A percentile compares a stretch with the other conserved stretches of the same genome.
Conservation (phyloP, 1,140 invertebrate genomes). For the Drosophila auraria region DNA sequence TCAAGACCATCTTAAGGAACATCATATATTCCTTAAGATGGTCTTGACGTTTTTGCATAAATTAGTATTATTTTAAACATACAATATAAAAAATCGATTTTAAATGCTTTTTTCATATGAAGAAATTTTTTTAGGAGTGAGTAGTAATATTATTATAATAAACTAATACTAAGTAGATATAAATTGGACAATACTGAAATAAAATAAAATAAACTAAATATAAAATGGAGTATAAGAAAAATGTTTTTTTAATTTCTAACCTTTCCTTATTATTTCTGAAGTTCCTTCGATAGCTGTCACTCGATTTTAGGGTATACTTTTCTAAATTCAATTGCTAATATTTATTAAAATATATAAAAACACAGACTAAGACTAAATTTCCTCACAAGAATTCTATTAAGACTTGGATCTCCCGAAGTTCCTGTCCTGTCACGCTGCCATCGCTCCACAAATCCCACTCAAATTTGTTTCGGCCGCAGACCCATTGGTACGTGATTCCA, state of each 20-base stretch:
- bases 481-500: slow-evolving; percentile 78
- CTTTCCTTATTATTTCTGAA: not conserved
- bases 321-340: not conserved
- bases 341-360: not conserved
- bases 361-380: too few relatives aligned
- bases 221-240: not conserved
- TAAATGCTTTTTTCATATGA: not conserved
- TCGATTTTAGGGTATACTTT: not conserved
- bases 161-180: not conserved
- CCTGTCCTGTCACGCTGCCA: slow-evolving; percentile 30
- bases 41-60: not conserved
- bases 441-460: slow-evolving; percentile 23
- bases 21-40: not conserved
- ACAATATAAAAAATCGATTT: not conserved
- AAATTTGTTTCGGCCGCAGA: slow-evolving; percentile 47
- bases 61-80: too few relatives aligned
- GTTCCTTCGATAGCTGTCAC: not conserved
- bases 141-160: too few relatives aligned
- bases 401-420: not conserved
- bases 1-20: too few relatives aligned
- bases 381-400: not conserved
- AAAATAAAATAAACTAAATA: not conserved
- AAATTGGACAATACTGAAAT: not conserved
- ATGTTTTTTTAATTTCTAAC: not conserved
- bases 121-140: not conserved